Evolutionary conservation across 2,113 vertebrate genomes (phyloP), one percentile per base, ranked within the genome.

Genomic region (Solea solea): DNA sequence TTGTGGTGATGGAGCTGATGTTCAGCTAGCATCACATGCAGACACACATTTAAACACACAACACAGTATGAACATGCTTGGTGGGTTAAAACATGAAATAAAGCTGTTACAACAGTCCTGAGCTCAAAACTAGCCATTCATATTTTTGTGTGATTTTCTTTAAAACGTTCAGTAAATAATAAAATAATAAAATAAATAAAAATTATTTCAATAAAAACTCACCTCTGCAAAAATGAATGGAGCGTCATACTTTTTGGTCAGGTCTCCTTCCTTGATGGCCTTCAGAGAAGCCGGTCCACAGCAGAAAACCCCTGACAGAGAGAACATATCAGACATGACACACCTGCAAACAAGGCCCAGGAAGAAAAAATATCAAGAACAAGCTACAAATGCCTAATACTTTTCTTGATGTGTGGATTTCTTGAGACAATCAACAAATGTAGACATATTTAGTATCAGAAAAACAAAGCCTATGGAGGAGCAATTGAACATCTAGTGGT

Each of bases 191-290:
- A 21, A 21, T 21, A 21, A 21, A 21, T 21, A 21, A 21, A 21
- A 21, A 34, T 34, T 2, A 34, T 34, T 34, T 34, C 34, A 2
- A 34, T 8, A 54, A 40, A 50, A 64, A 42, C 82, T 96, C 81
- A 98, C 96, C 92, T 98, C 96, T 0, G 97, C 96, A 1, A 96
- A 98, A 54, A 98, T 86, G 11, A 97, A 98, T 2, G 95, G 93
- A 0, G 91, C 83, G 0, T 98, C 96, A 0, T 95, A 97, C 77
- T 94, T 95, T 61, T 85, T 46, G 21, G 75, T 93, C 78, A 98
- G 79, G 65, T 96, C 93, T 0, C 96, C 96, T 63, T 96, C 94
- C 78, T 92, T 97, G 85, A 98, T 91, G 80, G 96, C 96, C 5
- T 34, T 91, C 13, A 98, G 87, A 0, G 97, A 90, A 11, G 94